Conservation (phyloP, 2,113 vertebrate species). For the Rhipidura dahli region DNA sequence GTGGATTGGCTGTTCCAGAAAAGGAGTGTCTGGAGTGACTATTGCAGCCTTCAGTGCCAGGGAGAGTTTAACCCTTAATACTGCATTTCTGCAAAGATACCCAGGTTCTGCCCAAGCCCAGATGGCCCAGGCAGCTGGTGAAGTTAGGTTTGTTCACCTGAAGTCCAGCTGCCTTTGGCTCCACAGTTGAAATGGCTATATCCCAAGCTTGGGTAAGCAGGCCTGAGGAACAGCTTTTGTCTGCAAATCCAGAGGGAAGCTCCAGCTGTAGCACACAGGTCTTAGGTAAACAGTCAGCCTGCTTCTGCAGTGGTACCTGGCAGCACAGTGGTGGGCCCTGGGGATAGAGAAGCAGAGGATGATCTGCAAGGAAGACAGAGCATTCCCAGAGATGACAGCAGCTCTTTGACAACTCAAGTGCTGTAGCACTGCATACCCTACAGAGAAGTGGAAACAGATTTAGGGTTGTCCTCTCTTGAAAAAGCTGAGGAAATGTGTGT, state of each 20-base stretch:
- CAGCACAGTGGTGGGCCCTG: not conserved
- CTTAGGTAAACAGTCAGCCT: not conserved
- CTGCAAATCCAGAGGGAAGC: not conserved
- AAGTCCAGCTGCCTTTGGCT: not conserved
- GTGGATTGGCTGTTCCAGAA: not conserved
- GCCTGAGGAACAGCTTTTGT: not conserved
- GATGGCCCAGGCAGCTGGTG: not conserved
- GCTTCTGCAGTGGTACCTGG: not conserved
- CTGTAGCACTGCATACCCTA: not conserved
- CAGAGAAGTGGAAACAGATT: not conserved
- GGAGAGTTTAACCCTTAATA: constrained; percentile 6
- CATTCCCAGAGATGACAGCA: not conserved
- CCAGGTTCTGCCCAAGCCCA: not conserved
- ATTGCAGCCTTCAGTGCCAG: not conserved
- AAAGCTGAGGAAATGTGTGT: not conserved
- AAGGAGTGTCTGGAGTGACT: not conserved
- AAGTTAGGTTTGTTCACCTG: not conserved
- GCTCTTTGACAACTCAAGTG: not conserved
- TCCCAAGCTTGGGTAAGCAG: not conserved
- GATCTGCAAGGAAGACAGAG: not conserved
- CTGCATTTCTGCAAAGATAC: not conserved
- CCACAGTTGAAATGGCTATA: not conserved
- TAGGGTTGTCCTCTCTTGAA: not conserved
- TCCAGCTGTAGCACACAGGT: not conserved
- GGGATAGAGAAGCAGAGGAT: not conserved